phyloP scores from a whole-genome alignment of 2,113 vertebrate species.

The Scophthalmus maximus region DNA sequence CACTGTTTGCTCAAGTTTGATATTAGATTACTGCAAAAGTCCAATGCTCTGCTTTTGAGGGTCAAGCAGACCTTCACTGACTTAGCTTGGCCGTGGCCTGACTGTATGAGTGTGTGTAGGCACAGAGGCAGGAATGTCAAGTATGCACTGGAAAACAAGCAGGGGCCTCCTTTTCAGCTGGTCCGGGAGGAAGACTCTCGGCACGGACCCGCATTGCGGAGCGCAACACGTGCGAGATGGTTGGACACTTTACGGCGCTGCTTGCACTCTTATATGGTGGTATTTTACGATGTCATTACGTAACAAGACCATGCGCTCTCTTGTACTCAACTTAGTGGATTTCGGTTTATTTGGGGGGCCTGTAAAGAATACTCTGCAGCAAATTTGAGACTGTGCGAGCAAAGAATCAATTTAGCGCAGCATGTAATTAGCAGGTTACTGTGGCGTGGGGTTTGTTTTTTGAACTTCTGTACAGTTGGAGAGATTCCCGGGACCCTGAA shows the following conservation, averaged over 20 bases:
- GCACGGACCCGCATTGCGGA: conserved; percentile 42
- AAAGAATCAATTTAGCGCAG: conserved; percentile 10
- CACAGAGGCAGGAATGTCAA: conserved; percentile 75
- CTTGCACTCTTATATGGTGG: not conserved
- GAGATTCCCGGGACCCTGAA: conserved; percentile 29
- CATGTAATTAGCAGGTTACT: conserved; percentile 48
- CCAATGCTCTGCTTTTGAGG: conserved; percentile 22
- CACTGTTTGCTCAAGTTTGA: conserved; percentile 48
- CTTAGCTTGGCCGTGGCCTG: conserved; percentile 37
- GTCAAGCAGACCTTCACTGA: conserved; percentile 47
- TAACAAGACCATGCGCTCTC: conserved; percentile 16
- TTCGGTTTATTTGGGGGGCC: not conserved
- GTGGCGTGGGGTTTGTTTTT: conserved; percentile 13
- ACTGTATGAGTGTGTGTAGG: conserved; percentile 47
- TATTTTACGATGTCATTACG: conserved; percentile 28
- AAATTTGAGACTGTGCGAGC: not conserved
- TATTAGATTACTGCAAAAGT: conserved; percentile 62
- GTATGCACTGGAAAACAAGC: conserved; percentile 78
- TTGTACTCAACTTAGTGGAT: conserved; percentile 4
- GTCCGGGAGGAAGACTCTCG: conserved; percentile 37
- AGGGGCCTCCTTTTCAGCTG: conserved; percentile 73
- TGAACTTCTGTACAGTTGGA: conserved; percentile 41
- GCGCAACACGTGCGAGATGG: conserved; percentile 23
- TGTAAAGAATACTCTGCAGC: conserved; percentile 3
- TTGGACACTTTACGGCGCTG: conserved; percentile 2